Evolutionary conservation across 2,113 vertebrate species (phyloP), one percentile per base, ranked within the genome.

Genomic region (Nyctibius bracteatus): DNA sequence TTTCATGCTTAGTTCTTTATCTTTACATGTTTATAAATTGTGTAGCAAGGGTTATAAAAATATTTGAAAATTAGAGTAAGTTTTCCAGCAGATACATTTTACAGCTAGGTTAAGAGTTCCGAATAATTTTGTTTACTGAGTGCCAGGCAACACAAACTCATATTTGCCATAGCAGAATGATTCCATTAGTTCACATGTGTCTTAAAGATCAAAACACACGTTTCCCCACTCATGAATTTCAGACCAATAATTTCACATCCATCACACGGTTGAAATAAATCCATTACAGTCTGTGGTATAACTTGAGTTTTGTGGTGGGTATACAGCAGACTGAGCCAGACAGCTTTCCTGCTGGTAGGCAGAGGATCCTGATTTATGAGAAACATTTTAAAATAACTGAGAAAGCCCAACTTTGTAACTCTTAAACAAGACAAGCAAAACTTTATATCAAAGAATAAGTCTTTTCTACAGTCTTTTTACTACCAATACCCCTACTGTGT

Each of bases 191-290:
- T 96, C 93, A 93, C 87, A 96, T 96, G 90, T 95, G 95, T 63
- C 96, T 90, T 41, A 61, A 75, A 54, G 77, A 83, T 78, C 93
- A 84, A 52, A 91, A 81, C 78, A 90, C 3, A 27, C 59, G 77
- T 83, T 94, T 92, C 82, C 74, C 61, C 71, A 80, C 75, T 97
- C 97, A 96, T 73, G 82, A 96, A 94, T 96, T 96, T 74, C 96
- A 97, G 92, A 94, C 77, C 81, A 91, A 21, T 94, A 87, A 95
- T 74, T 95, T 96, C 95, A 94, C 57, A 91, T 94, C 92, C 71
- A 77, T 96, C 97, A 97, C 72, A 10, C 91, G 88, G 73, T 12
- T 74, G 44, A 94, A 90, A 95, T 49, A 92, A 96, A 95, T 86
- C 79, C 86, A 61, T 67, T 49, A 80, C 46, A 30, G 54, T 12